These are phyloP conservation scores for Distichodus sexfasciatus DNA, from an alignment of 2,797 vertebrate species.

Conservation along the genomic window DNA sequence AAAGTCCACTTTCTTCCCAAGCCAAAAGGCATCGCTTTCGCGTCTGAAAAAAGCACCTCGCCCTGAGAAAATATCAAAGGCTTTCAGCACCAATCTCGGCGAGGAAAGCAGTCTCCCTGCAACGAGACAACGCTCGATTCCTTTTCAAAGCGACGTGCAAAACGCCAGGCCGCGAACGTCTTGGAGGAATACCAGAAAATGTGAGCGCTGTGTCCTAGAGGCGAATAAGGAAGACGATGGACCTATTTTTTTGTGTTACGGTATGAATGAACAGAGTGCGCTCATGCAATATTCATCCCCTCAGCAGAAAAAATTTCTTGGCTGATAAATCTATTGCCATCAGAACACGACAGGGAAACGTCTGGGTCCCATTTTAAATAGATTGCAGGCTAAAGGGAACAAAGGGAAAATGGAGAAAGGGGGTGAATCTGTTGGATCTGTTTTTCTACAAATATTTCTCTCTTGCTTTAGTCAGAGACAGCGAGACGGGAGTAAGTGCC, in stretches of 20 bases:
- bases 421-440: constrained; percentile 44
- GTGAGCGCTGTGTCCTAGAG: constrained; percentile 37
- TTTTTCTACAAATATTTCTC: constrained; percentile 53
- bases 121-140: constrained; percentile 29
- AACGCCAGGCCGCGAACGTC: neutral
- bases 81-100: constrained; percentile 26
- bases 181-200: constrained; percentile 39
- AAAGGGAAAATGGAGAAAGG: constrained; percentile 1
- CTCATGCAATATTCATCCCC: constrained; percentile 61
- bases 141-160: constrained; percentile 38
- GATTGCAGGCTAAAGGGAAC: constrained; percentile 54
- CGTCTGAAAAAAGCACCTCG: constrained; percentile 19
- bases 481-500: constrained; percentile 34
- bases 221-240: constrained; percentile 51
- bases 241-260: constrained; percentile 43
- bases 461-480: constrained; percentile 28
- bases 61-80: constrained; percentile 23
- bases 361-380: constrained; percentile 63
- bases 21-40: constrained; percentile 34
- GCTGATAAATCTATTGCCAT: constrained; percentile 57
- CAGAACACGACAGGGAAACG: constrained; percentile 52
- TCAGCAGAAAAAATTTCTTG: constrained; percentile 58
- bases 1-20: constrained; percentile 7
- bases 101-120: constrained; percentile 22
- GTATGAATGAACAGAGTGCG: constrained; percentile 54